These are phyloP conservation scores for Tetropium fuscum DNA, from an alignment of 2,888 invertebrate genomes.

Conservation along the genomic window DNA sequence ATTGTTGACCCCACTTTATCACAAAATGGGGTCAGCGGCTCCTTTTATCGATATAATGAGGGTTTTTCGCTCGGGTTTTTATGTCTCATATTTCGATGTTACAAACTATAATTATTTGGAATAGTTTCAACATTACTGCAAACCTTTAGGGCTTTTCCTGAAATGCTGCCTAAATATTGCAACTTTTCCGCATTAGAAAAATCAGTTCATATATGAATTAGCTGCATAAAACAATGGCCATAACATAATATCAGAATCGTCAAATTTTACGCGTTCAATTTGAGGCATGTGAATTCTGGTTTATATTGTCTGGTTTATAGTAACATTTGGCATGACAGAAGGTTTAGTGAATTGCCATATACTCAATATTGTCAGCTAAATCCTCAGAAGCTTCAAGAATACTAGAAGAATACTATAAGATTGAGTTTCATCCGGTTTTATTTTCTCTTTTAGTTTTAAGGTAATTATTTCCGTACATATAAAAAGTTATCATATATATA, in stretches of 20 bases:
- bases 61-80: no score
- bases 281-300: slow-evolving; percentile 12
- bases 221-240: slow-evolving; percentile 27
- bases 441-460: slow-evolving; percentile 5
- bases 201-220: slow-evolving; percentile 14
- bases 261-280: slow-evolving; percentile 26
- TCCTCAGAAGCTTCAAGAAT: slow-evolving; percentile 13
- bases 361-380: slow-evolving; percentile 14
- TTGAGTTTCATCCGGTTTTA: slow-evolving; percentile 3
- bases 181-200: slow-evolving; percentile 28
- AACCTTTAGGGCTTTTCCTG: slow-evolving; percentile 15
- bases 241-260: slow-evolving; percentile 16
- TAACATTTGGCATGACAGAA: not conserved
- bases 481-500: no score
- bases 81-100: no score
- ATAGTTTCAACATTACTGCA: slow-evolving; percentile 15
- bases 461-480: slow-evolving; percentile 20
- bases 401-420: slow-evolving; percentile 17
- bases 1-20: no score
- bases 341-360: slow-evolving; percentile 11
- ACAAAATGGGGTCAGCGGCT: no score
- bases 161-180: slow-evolving; percentile 20
- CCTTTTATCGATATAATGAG: no score
- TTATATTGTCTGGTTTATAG: not conserved
- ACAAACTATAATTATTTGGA: slow-evolving; percentile 17